Evolutionary conservation across 1,140 invertebrate species (phyloP).

Genomic region (Drosophila sucinea): DNA sequence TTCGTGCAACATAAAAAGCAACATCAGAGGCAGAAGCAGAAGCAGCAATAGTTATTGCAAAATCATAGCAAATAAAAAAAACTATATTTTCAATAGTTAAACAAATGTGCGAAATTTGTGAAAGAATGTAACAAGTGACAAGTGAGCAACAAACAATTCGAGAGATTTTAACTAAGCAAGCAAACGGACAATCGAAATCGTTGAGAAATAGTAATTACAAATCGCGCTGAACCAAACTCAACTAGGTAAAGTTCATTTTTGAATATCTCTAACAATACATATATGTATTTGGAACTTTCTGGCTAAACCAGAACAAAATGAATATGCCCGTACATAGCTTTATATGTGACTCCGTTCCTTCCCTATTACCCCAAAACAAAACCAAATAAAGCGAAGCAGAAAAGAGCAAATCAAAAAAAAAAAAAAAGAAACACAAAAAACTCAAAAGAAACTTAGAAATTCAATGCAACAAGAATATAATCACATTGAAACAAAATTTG

Average conservation of each 20-base stretch:
- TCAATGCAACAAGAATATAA: conserved; percentile 82
- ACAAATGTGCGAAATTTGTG: background rate
- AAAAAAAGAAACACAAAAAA: conserved; percentile 21
- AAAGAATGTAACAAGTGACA: conserved; percentile 33
- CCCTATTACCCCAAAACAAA: conserved; percentile 14
- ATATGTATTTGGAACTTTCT: conserved; percentile 37
- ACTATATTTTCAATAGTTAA: background rate
- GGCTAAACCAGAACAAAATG: background rate
- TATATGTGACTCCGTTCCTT: conserved; percentile 22
- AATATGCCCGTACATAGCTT: conserved; percentile 9
- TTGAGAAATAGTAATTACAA: background rate
- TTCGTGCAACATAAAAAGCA: conserved; percentile 29
- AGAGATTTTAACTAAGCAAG: conserved; percentile 11
- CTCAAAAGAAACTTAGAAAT: conserved; percentile 56
- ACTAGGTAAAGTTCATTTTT: conserved; percentile 75
- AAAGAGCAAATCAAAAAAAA: conserved; percentile 20
- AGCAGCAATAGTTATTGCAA: conserved; percentile 10
- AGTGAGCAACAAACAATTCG: conserved; percentile 28
- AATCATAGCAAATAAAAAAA: conserved; percentile 10
- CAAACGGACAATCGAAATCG: conserved; percentile 14
- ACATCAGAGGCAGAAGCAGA: conserved; percentile 26
- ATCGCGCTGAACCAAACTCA: conserved; percentile 32
- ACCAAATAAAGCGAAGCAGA: conserved; percentile 5
- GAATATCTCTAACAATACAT: conserved; percentile 24
- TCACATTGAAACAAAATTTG: conserved; percentile 64